Percentiles rank a stretch among this genome's conserved stretches.
These are phyloP conservation scores for Thecocarcelia acutangulata DNA, from an alignment of 2,888 invertebrate genomes.

Conservation along the genomic window DNA sequence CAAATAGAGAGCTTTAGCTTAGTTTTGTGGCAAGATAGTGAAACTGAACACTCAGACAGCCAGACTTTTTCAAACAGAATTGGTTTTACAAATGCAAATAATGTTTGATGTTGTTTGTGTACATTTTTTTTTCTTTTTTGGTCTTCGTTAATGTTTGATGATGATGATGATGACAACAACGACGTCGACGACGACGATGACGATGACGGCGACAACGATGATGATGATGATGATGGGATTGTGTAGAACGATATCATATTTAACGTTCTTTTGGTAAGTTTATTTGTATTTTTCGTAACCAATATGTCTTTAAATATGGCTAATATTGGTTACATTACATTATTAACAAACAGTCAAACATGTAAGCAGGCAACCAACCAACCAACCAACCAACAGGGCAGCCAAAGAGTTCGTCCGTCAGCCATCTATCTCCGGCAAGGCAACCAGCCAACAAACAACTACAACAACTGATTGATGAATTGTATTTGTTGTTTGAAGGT, in stretches of 20 bases:
- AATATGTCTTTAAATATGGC: constrained; percentile 69
- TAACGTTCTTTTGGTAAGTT: constrained; percentile 14
- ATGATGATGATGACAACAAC: constrained; percentile 69
- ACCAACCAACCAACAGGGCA: constrained; percentile 20
- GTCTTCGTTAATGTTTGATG: constrained; percentile 70
- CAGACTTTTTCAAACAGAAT: constrained; percentile 27
- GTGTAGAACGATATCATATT: constrained; percentile 61
- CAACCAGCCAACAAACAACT: constrained; percentile 34
- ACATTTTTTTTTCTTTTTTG: not conserved
- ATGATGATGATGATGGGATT: constrained; percentile 57
- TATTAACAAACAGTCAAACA: constrained; percentile 57
- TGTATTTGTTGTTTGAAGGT: constrained; percentile 66
- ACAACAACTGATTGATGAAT: constrained; percentile 68
- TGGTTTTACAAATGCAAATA: constrained; percentile 75
- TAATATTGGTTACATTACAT: constrained; percentile 68
- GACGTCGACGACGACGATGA: constrained; percentile 53
- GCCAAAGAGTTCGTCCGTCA: constrained; percentile 20
- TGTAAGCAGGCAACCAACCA: constrained; percentile 19
- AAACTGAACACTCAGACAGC: constrained; percentile 56
- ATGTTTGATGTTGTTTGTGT: constrained; percentile 72
- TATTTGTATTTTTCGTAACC: constrained; percentile 57
- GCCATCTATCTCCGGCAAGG: constrained; percentile 12
- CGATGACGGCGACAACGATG: constrained; percentile 46
- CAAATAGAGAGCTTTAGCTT: constrained; percentile 47
- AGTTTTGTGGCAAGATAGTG: constrained; percentile 45